These are phyloP conservation scores for Albula glossodonta DNA, from an alignment of 2,113 vertebrate species.

Conservation along the genomic window DNA sequence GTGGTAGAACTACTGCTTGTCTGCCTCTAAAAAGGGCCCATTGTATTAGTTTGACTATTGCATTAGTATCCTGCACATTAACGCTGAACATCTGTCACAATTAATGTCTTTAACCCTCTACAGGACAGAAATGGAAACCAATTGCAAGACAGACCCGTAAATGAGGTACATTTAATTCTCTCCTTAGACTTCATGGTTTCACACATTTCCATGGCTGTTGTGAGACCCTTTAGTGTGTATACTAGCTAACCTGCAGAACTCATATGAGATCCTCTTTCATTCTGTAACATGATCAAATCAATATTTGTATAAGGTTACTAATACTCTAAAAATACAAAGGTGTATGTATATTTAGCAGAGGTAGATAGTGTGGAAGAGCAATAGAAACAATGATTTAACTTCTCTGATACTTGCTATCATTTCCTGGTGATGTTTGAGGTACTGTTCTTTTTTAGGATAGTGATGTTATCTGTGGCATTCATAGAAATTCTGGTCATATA, in stretches of 20 bases:
- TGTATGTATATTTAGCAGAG: no score
- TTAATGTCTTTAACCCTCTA: background rate
- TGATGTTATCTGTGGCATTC: background rate
- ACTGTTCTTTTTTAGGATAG: no score
- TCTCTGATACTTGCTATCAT: no score
- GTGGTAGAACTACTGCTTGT: no score
- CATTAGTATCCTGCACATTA: background rate
- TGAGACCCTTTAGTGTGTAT: background rate
- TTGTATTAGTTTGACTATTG: background rate
- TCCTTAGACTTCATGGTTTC: background rate
- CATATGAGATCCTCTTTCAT: background rate
- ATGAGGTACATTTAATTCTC: conserved; percentile 68
- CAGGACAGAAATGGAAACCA: conserved; percentile 92
- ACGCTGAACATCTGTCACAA: background rate
- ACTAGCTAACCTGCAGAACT: background rate
- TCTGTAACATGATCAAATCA: no score
- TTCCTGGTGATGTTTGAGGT: no score
- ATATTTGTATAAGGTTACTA: no score
- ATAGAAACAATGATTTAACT: no score
- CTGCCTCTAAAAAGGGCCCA: no score
- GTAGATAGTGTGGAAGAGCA: no score
- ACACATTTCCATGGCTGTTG: background rate
- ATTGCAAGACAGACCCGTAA: conserved; percentile 68
- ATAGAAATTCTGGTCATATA: background rate
- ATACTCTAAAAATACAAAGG: no score